Evolutionary conservation across 1,140 invertebrate genomes (phyloP), one percentile per base, ranked within the genome.

Genomic region (Bombus breviceps): DNA sequence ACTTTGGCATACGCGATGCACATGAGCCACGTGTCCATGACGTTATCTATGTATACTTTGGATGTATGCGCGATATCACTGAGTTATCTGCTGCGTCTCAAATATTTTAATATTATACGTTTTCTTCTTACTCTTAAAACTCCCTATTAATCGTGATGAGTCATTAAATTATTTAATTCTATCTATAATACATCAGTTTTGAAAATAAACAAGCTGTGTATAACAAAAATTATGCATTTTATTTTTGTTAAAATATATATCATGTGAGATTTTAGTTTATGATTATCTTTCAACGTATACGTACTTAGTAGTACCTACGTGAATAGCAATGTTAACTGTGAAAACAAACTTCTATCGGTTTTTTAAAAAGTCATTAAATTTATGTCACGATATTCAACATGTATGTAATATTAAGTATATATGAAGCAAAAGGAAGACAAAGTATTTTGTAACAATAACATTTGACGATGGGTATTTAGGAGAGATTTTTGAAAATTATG

Each of bases 21-120:
- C 83, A 15, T n/a, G 68, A 85, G 83, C 83, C 83, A 85, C 83
- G 83, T 85, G 76, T 85, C 83, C 66, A 47, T 85, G 68, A 80
- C 77, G 77, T 80, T 78, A 53, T 66, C 47, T 37, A 37, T 53
- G 47, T 53, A 53, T 62, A 68, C 41, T 22, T 71, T 85, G 41
- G 25, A 80, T 80, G n/a, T 64, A 84, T 62, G 53, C 68, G 77
- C 76, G 68, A 80, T 34, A 53, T 72, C 34, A 22, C 62, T 64
- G 22, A 57, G 22, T 18, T 37, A 83, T 39, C 22, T 71, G 57
- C 25, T n/a, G 53, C 18, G 62, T 71, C 39, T 39, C 47, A 83
- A 79, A 32, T 18, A 39, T 72, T 53, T 83, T 10, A 43, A 43
- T 39, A 9, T 28, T 41, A 12, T 25, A 25, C 18, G 18, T 32